Percentiles rank a stretch among this genome's conserved stretches.
Conservation (phyloP, 1,140 invertebrate species). For the Myzus persicae region DNA sequence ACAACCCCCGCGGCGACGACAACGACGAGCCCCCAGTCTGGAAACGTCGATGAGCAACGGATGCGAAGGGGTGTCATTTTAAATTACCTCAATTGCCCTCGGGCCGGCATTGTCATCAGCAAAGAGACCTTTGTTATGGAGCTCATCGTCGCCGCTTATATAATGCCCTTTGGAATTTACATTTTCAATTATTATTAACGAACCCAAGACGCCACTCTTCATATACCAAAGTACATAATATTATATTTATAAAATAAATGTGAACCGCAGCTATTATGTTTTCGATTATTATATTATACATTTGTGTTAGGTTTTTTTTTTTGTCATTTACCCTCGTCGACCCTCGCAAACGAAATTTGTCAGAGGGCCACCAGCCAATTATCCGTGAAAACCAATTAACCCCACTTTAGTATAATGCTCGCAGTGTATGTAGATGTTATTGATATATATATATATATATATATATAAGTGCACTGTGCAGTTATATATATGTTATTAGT, state of each 20-base stretch:
- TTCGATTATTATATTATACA: background rate
- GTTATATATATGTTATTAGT: no score
- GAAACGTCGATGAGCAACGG: slow-evolving; percentile 29
- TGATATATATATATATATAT: no score
- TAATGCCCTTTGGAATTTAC: slow-evolving; percentile 37
- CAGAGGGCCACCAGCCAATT: slow-evolving; percentile 21
- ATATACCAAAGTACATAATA: background rate
- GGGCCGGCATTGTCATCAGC: slow-evolving; percentile 46
- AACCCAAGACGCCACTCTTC: slow-evolving; percentile 23
- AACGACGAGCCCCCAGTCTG: background rate
- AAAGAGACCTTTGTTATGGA: slow-evolving; percentile 37
- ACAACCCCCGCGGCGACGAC: slow-evolving; percentile 24
- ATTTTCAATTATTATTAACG: slow-evolving; percentile 51
- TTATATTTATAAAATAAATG: background rate
- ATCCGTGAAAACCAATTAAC: background rate
- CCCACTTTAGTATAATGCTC: background rate
- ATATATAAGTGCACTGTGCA: background rate
- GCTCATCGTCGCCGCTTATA: slow-evolving; percentile 20
- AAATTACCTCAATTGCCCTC: slow-evolving; percentile 42
- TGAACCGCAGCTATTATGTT: background rate
- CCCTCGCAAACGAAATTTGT: background rate
- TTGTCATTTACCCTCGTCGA: background rate
- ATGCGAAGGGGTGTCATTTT: slow-evolving; percentile 49
- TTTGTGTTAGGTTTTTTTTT: background rate
- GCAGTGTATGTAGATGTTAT: no score